Base-by-base conservation (phyloP, 1,140 invertebrate species). In the Lordiphosa clarofinis region DNA sequence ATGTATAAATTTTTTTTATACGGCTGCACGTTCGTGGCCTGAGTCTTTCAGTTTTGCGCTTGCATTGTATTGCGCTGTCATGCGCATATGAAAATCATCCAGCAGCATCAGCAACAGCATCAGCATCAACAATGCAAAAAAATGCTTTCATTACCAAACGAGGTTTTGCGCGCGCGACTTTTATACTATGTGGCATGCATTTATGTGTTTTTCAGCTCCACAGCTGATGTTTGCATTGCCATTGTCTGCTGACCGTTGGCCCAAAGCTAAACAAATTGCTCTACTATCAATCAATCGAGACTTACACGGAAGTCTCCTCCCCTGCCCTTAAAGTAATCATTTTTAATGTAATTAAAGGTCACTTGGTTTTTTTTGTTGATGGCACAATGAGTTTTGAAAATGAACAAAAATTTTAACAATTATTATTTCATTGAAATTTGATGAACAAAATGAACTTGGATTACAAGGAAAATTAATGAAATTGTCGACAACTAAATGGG, bases 111-210 rank as follows among this genome's bases (percentile, higher is more conserved):
- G 55, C 65, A 66, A 44, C 24, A 6, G 21, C 21, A 4, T 21
- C 40, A 50, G 44, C 56, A 60, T 71, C 63, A 67, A 58, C 57
- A 61, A 71, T 82, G 76, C 73, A 65, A 82, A 82, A 84, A 82
- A 78, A 82, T 84, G 76, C 76, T 82, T 82, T 82, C 76, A 82
- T 82, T 82, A 82, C 78, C 78, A 84, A 82, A 82, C 64, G 78
- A 59, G 50, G 47, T n/a, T 57, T 52, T 62, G 50, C 43, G 33
- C 54, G 21, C 21, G 21, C 21, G 21, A 21, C 21, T 55, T 70
- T 71, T 48, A 54, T 56, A 62, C 24, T 28, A 28, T 28, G 24
- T 56, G 76, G 49, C 62, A 82, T 72, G 58, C 49, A 76, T 72
- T 72, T 61, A 69, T 64, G 54, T 56, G 36, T 56, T 67, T 66